Conservation (phyloP, 2,797 vertebrate genomes). For the Cichlasoma orientale region DNA sequence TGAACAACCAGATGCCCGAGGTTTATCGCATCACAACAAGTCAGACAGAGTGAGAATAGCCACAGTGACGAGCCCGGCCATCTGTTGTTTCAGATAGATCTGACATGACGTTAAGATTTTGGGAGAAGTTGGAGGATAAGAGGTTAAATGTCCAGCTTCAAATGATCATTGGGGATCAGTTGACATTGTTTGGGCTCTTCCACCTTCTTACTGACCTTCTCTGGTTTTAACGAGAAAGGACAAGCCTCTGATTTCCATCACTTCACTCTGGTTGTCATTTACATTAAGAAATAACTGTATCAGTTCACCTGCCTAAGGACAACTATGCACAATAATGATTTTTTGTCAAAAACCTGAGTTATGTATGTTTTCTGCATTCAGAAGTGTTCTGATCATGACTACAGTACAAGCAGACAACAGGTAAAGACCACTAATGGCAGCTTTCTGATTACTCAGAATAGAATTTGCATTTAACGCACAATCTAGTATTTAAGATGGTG, state of each 20-base stretch:
- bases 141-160: background rate
- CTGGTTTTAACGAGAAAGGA: background rate
- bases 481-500: background rate
- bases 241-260: background rate
- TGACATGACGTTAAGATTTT: background rate
- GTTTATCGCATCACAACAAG: conserved; percentile 17
- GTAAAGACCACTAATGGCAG: background rate
- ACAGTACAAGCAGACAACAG: background rate
- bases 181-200: background rate
- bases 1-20: background rate
- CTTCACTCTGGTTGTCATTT: background rate
- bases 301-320: background rate
- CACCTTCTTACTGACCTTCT: background rate
- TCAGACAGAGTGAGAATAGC: conserved; percentile 3
- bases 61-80: background rate
- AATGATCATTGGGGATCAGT: background rate
- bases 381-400: background rate
- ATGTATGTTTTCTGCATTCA: background rate
- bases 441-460: background rate
- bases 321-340: background rate
- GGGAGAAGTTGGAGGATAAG: background rate
- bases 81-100: conserved; percentile 1
- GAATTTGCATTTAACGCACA: background rate
- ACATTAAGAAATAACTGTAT: background rate
- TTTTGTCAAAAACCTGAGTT: background rate